These are phyloP conservation scores for Oegoconia quadripuncta DNA, from an alignment of 2,888 invertebrate species.

Conservation along the genomic window DNA sequence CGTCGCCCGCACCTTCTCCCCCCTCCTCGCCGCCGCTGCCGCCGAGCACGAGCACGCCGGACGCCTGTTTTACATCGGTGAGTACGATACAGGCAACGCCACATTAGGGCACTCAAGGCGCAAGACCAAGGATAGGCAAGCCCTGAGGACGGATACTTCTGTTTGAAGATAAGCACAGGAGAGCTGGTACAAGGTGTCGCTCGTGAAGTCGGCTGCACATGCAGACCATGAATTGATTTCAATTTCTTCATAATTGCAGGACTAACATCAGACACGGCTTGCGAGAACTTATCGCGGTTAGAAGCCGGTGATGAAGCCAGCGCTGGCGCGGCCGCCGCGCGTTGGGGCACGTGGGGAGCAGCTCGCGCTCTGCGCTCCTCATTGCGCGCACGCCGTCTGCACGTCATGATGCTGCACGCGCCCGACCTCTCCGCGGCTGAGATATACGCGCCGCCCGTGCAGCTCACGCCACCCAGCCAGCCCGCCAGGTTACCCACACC, in stretches of 20 bases:
- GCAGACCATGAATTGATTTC: neutral
- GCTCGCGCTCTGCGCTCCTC: slow-evolving; percentile 85
- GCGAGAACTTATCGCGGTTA: slow-evolving; percentile 53
- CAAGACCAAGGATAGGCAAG: no score
- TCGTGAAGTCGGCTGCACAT: neutral
- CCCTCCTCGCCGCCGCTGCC: slow-evolving; percentile 80
- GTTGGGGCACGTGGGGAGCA: slow-evolving; percentile 90
- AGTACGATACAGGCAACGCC: neutral
- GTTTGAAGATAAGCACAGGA: no score
- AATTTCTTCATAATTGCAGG: slow-evolving; percentile 43
- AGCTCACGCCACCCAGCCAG: slow-evolving; percentile 59
- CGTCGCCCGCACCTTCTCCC: slow-evolving; percentile 87
- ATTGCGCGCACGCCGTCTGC: slow-evolving; percentile 83
- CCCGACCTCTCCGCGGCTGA: slow-evolving; percentile 82
- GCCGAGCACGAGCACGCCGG: slow-evolving; percentile 76
- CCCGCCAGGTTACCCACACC: slow-evolving; percentile 51
- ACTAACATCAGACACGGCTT: slow-evolving; percentile 69
- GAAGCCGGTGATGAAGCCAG: slow-evolving; percentile 49
- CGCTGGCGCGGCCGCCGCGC: slow-evolving; percentile 76
- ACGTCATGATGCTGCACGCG: slow-evolving; percentile 87
- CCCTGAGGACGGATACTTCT: no score
- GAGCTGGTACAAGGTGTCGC: neutral
- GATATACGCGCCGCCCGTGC: slow-evolving; percentile 81
- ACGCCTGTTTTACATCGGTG: slow-evolving; percentile 84
- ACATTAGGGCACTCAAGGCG: no score